phyloP scores from a whole-genome alignment of 1,140 invertebrate genomes.

The Drosophila prosaltans region DNA sequence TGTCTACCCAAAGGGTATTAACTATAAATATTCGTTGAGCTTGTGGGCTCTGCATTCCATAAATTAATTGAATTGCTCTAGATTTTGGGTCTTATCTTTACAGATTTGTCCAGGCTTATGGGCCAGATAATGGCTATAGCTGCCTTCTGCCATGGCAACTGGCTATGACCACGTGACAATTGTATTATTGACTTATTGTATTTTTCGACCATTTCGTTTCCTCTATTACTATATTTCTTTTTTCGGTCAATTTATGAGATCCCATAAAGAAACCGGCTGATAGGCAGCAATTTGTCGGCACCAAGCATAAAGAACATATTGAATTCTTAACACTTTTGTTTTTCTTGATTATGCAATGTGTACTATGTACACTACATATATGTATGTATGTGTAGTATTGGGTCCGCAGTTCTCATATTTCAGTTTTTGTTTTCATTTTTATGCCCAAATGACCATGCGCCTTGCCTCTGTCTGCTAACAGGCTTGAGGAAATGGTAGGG shows the following conservation, averaged over 20 bases:
- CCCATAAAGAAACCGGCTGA: slow-evolving; percentile 44
- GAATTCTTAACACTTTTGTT: slow-evolving; percentile 1
- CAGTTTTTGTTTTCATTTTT: slow-evolving; percentile 61
- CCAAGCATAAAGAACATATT: slow-evolving; percentile 15
- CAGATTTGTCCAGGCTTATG: slow-evolving; percentile 47
- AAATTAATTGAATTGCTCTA: slow-evolving; percentile 46
- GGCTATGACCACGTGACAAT: slow-evolving; percentile 35
- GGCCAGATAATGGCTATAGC: slow-evolving; percentile 29
- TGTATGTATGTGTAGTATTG: background rate
- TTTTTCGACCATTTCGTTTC: slow-evolving; percentile 45
- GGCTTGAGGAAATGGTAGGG: slow-evolving; percentile 20
- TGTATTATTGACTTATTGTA: slow-evolving; percentile 20
- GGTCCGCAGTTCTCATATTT: slow-evolving; percentile 31
- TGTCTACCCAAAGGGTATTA: slow-evolving; percentile 16
- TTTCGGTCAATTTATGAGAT: slow-evolving; percentile 49
- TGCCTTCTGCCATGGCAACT: slow-evolving; percentile 12
- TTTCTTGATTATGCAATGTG: slow-evolving; percentile 43
- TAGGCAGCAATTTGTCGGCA: slow-evolving; percentile 26
- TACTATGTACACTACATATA: background rate
- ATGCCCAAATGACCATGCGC: slow-evolving; percentile 51
- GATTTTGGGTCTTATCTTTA: slow-evolving; percentile 26
- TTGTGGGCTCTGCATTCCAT: slow-evolving; percentile 23
- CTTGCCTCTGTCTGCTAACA: background rate
- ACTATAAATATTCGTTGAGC: slow-evolving; percentile 1
- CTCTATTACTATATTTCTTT: slow-evolving; percentile 42